Evolutionary conservation across 2,888 invertebrate species (phyloP), one percentile per base, ranked within the genome.

Genomic region (Erebia palarica): DNA sequence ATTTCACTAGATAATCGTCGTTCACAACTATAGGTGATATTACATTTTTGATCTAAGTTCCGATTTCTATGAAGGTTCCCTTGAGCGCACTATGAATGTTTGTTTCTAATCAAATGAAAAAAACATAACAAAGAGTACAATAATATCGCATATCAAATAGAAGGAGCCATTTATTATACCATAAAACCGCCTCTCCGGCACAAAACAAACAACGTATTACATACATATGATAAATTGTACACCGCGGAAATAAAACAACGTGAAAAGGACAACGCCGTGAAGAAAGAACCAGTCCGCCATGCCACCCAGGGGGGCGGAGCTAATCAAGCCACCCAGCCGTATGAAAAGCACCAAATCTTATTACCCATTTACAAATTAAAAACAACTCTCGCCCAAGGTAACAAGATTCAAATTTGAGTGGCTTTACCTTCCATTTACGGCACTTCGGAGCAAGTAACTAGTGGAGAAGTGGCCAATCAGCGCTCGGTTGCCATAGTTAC

Each of bases 381-480:
- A 80, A 78, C 76, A 81, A 80, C 86, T 81, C 80, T 87, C 85
- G 44, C 0, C 1, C n/a, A 63, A 65, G 1, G 1, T 2, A 44
- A 71, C 83, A 90, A 82, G 84, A 82, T 82, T 78, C 79, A 84
- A 79, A 84, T 84, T 88, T 76, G 79, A 84, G 81, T 83, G 78
- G 77, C 72, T 67, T 67, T 68, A 72, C 60, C 71, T 73, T 82
- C 79, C 74, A 79, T 84, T 88, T 89, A 81, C 76, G 76, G 69
- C 84, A 78, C 85, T 88, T 76, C 76, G 81, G 69, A 70, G 72
- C 75, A 81, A 73, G 72, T 72, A 71, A 73, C 75, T 75, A 69
- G 73, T 66, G 75, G 71, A 80, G 84, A 89, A 90, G 90, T 88
- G 88, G 91, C 92, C 91, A 91, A 92, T 92, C 88, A 91, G 88